phyloP scores from a whole-genome alignment of 2,888 invertebrate genomes.

The Ashinkailepas kermadecensis region DNA sequence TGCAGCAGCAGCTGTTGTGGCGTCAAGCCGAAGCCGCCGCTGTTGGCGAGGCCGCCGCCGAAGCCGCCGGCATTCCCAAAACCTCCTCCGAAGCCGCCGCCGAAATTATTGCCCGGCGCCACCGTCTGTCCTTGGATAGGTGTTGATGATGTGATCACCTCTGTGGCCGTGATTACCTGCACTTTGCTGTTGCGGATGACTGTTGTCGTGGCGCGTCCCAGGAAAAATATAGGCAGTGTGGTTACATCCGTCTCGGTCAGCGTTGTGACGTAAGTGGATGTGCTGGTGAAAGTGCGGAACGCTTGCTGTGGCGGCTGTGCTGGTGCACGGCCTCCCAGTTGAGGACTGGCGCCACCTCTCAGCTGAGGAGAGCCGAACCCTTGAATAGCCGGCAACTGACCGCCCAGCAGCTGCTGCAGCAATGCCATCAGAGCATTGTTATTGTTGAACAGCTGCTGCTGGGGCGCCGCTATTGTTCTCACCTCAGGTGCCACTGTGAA shows the following conservation, averaged over 20 bases:
- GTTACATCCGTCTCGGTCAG: slow-evolving; percentile 75
- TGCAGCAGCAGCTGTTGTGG: slow-evolving; percentile 24
- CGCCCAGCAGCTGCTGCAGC: slow-evolving; percentile 24
- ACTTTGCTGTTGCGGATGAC: slow-evolving; percentile 73
- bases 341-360: background rate
- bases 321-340: too few relatives aligned
- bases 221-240: slow-evolving; percentile 73
- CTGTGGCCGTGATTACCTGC: slow-evolving; percentile 79
- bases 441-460: slow-evolving; percentile 22
- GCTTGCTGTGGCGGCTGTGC: background rate
- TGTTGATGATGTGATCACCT: slow-evolving; percentile 57
- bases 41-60: background rate
- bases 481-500: slow-evolving; percentile 14
- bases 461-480: slow-evolving; percentile 28
- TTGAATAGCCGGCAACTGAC: slow-evolving; percentile 26
- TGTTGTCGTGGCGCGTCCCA: slow-evolving; percentile 77
- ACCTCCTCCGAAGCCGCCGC: background rate
- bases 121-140: slow-evolving; percentile 14
- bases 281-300: slow-evolving; percentile 55
- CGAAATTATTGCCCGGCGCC: slow-evolving; percentile 25
- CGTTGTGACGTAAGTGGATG: slow-evolving; percentile 84
- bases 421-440: slow-evolving; percentile 30
- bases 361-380: slow-evolving; percentile 30
- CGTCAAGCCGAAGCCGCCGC: background rate
- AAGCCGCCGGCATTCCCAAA: background rate